Base-by-base conservation (phyloP, 2,113 vertebrate species). In the Clupea harengus region DNA sequence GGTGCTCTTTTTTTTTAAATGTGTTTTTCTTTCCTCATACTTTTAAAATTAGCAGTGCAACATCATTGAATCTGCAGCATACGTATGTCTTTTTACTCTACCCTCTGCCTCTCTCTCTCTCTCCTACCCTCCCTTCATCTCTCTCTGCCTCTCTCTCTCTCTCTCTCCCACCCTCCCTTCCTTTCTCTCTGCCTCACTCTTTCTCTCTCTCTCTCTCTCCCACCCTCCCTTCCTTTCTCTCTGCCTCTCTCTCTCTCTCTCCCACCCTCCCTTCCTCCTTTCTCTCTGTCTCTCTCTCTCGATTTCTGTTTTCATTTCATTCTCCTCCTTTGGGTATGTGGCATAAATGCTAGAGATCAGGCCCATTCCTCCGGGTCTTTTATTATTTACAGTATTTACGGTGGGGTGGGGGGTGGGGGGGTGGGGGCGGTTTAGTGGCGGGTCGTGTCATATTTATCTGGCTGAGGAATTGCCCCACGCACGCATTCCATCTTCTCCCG, bases 341-440 rank as follows among this genome's bases (percentile, higher is more conserved):
- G 90, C 93, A 91, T 94, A 93, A 95, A 95, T 95, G 93, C 92
- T 90, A 82, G 49, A 94, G 93, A 94, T 94, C 95, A 93, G 95
- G 95, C 94, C 94, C 85, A 95, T 96, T 95, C 92, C 94, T 96
- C 93, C 93, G 93, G 92, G 91, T 93, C 93, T 95, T 95, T 95
- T 94, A 96, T 96, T 95, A 96, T 96, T 96, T 95, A 96, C 95
- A 95, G 92, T 96, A 96, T 96, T 95, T 96, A 95, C 95, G 39
- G 39, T 96, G 96, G 94, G 84, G 54, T 92, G 94, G 90, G 57
- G 22, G 57, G 57, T 28, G 54, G 93, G 94, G 90, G 96, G 94
- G 85, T 54, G 92, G 94, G 90, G 20, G 18, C 4, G 20, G 54
- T 6, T n/a, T 84, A 86, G 81, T 86, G 93, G 93, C 94, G 93